Conservation (phyloP, 2,113 vertebrate species). For the Rhinolophus ferrumequinum region DNA sequence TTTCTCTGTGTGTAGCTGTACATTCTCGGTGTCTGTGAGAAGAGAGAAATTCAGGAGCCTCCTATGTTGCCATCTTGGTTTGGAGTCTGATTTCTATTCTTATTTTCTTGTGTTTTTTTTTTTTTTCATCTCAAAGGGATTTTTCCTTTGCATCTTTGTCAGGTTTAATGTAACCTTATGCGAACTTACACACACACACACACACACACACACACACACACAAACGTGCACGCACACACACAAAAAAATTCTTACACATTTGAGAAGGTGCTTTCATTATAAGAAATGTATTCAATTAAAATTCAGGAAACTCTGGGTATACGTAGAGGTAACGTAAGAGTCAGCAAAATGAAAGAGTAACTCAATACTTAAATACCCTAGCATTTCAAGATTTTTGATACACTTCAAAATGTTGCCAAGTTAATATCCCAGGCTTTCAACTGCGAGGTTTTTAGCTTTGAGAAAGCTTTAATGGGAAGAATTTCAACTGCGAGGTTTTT, state of each 20-base stretch:
- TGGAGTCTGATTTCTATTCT: neutral
- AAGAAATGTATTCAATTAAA: neutral
- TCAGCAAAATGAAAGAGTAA: conserved; percentile 10
- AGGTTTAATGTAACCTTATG: neutral
- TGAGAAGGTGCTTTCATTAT: neutral
- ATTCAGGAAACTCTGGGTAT: neutral
- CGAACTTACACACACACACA: neutral
- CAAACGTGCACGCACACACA: too few relatives aligned
- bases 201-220: neutral
- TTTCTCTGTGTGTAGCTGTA: neutral
- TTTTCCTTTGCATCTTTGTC: neutral
- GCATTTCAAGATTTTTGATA: conserved; percentile 56
- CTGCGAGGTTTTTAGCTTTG: conserved; percentile 54
- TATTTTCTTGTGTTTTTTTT: neutral
- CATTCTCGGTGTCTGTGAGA: neutral
- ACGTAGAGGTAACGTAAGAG: neutral
- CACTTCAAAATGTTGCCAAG: conserved; percentile 66
- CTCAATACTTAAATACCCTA: neutral
- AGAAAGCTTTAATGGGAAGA: conserved; percentile 61
- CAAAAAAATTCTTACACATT: neutral
- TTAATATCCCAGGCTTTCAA: conserved; percentile 65
- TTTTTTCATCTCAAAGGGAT: neutral
- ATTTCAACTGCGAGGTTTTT: conserved; percentile 64
- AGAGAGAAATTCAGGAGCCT: neutral
- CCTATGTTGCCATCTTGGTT: neutral